Percentiles rank a stretch among this genome's conserved stretches.
phyloP scores from a whole-genome alignment of 2,888 invertebrate genomes.

The Stenchaetothrips biformis region DNA sequence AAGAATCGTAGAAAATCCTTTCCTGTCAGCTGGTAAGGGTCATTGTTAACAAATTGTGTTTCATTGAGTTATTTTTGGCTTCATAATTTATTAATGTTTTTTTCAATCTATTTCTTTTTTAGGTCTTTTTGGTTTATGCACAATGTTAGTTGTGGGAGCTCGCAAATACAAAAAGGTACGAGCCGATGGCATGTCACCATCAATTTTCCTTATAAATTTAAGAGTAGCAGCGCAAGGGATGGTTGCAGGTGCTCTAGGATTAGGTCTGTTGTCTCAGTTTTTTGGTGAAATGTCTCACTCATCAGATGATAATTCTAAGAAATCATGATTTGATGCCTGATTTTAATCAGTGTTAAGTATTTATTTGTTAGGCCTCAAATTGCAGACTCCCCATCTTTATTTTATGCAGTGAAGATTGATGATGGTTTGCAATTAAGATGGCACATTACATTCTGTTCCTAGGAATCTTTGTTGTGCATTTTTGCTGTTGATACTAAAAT shows the following conservation, averaged over 20 bases:
- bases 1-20: background rate
- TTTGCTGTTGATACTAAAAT: too few species aligned
- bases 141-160: background rate
- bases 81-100: background rate
- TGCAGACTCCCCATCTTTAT: too few species aligned
- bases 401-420: too few species aligned
- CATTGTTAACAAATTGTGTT: background rate
- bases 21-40: background rate
- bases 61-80: background rate
- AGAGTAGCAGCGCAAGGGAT: background rate
- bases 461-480: too few species aligned
- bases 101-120: too few species aligned
- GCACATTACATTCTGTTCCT: too few species aligned
- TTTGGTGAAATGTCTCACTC: background rate
- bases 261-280: background rate
- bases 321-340: too few species aligned
- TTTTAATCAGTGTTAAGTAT: too few species aligned
- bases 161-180: background rate
- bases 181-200: background rate
- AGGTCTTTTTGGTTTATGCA: background rate
- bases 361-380: too few species aligned
- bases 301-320: background rate
- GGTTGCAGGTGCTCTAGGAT: background rate
- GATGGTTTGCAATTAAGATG: too few species aligned
- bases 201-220: background rate